Base-by-base conservation (phyloP, 2,113 vertebrate species). In the Grammomys dolichurus region DNA sequence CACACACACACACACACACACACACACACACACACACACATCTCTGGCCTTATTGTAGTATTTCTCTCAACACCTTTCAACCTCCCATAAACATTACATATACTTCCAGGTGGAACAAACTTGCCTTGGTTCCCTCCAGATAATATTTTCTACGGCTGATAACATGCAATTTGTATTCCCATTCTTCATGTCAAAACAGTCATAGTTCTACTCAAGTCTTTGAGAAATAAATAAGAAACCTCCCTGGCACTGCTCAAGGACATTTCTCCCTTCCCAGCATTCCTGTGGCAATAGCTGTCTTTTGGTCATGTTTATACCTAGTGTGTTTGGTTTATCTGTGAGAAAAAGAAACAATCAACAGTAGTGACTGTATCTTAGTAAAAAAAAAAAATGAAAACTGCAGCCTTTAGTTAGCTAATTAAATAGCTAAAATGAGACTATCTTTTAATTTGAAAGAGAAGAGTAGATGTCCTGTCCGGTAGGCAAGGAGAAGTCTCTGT, bases 361-460 rank as follows among this genome's bases (percentile, higher is more conserved):
- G 33, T 3, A 58, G 54, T 54, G 17, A 85, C 26, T n/a, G 54
- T 3, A 58, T 77, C 28, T 78, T 58, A 7, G 26, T 31, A 0
- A 40, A 40, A 40, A 40, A 40, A 93, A 92, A 92, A 8, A n/a
- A 7, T 89, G 0, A 69, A 89, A 51, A 87, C 20, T 51, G 17
- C 36, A 73, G 28, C 13, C 24, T 89, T 70, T 82, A 77, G 51
- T 24, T 19, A 72, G 28, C 19, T 80, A 31, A 40, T 70, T 40
- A 1, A 20, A 28, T 16, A 84, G 33, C 7, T 81, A 82, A 81
- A 96, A 89, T 87, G 11, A 67, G 58, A 93, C 11, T 31, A 26
- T 75, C 70, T 54, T 13, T 70, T 77, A 81, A 76, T 63, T 73
- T 60, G 82, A 70, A 70, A 94, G 87, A 87, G 16, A 96, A 93